Base-by-base conservation (phyloP, 2,113 vertebrate species). In the Leuciscus idus region DNA sequence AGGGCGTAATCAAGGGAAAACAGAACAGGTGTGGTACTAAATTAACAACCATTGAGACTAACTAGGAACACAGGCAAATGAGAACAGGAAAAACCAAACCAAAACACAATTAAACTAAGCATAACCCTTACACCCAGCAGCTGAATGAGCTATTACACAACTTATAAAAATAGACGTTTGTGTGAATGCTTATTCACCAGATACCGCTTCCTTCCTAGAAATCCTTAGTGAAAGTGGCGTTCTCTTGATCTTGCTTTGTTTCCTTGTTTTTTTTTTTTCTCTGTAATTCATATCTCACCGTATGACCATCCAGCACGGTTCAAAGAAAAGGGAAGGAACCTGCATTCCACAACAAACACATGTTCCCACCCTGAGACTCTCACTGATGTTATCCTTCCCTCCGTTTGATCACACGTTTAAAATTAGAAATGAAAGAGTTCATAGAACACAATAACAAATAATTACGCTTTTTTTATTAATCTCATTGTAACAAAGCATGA, bases 361-460 rank as follows among this genome's bases (percentile, higher is more conserved):
- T 87, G 82, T 88, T 91, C 89, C 89, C 89, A 90, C 89, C 87
- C 89, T 86, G 80, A 91, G 90, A 78, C 26, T 10, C 81, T 87
- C 84, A 84, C 88, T 89, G 87, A 85, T 89, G n/a, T 39, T 59
- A 84, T 81, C 82, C 17, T 76, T 87, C 86, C 68, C 46, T 64
- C 52, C 7, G 86, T 93, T 85, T 93, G 90, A 93, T 92, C 87
- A 88, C 85, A 57, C 83, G 84, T 91, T 57, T 93, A 90, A 92
- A 91, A 91, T 77, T 55, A 89, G 75, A 92, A 91, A 92, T 88
- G 86, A 92, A 92, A 92, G 73, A 59, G 50, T 66, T 84, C 11
- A 26, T 48, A 55, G 64, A 90, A 88, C 57, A 83, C 73, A 73
- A 89, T 46, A 84, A 83, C 39, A 89, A 84, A 87, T 82, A 77